A percentile compares a stretch with the other conserved stretches of the same genome.
These are phyloP conservation scores for Theristus sp. DNA, from an alignment of 2,888 invertebrate species.

Conservation along the genomic window DNA sequence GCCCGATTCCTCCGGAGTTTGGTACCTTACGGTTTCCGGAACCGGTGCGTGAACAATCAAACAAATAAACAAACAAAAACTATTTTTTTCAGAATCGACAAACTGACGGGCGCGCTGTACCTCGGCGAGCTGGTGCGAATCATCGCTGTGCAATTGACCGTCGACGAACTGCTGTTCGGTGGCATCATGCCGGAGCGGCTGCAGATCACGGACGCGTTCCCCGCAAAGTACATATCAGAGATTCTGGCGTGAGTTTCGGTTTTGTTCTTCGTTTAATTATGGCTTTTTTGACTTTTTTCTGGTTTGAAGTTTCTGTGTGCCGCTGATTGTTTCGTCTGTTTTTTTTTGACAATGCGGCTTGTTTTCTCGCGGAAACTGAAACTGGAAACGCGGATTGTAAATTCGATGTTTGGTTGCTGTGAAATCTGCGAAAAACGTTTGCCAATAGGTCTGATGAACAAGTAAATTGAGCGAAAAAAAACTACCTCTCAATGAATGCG, in stretches of 20 bases:
- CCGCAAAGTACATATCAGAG: conserved; percentile 29
- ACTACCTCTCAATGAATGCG: no score
- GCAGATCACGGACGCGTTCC: conserved; percentile 23
- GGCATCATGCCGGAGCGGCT: conserved; percentile 21
- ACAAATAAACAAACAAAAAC: no score
- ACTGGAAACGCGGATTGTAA: no score
- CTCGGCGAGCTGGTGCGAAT: conserved; percentile 26
- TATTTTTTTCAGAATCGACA: conserved; percentile 25
- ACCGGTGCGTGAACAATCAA: no score
- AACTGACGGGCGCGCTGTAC: conserved; percentile 29
- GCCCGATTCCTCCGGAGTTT: no score
- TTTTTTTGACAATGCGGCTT: conserved; percentile 1
- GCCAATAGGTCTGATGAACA: no score
- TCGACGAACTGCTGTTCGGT: conserved; percentile 23
- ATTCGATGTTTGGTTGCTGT: no score
- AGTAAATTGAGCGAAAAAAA: no score
- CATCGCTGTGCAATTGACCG: conserved; percentile 21
- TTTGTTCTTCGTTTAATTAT: neutral
- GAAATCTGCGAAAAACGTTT: no score
- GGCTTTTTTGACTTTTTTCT: neutral
- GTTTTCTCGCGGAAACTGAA: no score
- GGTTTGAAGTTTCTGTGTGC: neutral
- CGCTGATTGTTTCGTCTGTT: neutral
- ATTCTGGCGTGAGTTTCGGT: conserved; percentile 18
- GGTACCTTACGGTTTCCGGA: no score